These are phyloP conservation scores for Etheostoma nigrum DNA, from an alignment of 2,797 vertebrate genomes.

Conservation along the genomic window DNA sequence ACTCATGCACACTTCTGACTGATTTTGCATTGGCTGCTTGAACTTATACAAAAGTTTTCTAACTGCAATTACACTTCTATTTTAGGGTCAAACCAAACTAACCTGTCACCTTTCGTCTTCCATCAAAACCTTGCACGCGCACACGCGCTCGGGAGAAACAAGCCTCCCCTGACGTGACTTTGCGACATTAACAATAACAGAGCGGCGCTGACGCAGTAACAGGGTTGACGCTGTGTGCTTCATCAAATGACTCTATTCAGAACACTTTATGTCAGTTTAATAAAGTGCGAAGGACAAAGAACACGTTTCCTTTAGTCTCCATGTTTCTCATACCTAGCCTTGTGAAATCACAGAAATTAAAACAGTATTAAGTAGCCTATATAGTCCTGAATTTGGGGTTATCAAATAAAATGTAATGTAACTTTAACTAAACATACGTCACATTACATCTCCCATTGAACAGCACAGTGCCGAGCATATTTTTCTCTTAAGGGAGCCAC, in stretches of 20 bases:
- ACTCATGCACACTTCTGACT: background rate
- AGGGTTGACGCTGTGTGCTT: background rate
- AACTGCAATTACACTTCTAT: too few species aligned
- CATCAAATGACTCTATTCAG: slow-evolving; percentile 66
- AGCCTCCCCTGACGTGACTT: slow-evolving; percentile 7
- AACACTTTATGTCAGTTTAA: slow-evolving; percentile 49
- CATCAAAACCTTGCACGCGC: background rate
- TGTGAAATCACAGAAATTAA: too few species aligned
- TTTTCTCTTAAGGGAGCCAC: too few species aligned
- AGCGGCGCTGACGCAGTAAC: slow-evolving; percentile 43
- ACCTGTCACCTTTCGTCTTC: too few species aligned
- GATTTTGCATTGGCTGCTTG: too few species aligned
- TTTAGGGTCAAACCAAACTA: too few species aligned
- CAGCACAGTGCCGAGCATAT: too few species aligned
- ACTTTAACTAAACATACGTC: too few species aligned
- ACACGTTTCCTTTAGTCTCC: background rate
- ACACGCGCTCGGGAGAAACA: slow-evolving; percentile 11
- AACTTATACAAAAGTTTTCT: too few species aligned
- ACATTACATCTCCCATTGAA: too few species aligned
- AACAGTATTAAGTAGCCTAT: too few species aligned
- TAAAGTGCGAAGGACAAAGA: slow-evolving; percentile 35
- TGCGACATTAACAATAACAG: slow-evolving; percentile 26
- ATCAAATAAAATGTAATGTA: background rate
- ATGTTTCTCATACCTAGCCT: background rate
- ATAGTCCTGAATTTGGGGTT: too few species aligned